phyloP scores from a whole-genome alignment of 1,140 invertebrate species.

The Zaprionus inermis region DNA sequence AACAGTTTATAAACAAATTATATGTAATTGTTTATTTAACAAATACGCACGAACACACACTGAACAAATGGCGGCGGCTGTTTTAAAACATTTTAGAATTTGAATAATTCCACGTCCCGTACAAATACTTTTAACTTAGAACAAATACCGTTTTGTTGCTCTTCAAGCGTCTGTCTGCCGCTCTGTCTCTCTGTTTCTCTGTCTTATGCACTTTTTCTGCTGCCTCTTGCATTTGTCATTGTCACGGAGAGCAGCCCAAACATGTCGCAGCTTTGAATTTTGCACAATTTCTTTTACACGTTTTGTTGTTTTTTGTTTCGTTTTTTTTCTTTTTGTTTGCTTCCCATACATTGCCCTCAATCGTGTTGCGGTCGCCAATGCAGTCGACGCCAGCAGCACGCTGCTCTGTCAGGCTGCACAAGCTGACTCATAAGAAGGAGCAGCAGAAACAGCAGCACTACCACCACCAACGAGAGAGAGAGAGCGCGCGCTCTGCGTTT shows the following conservation, averaged over 20 bases:
- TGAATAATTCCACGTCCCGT: conserved; percentile 32
- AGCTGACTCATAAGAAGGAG: conserved; percentile 49
- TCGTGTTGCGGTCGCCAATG: conserved; percentile 49
- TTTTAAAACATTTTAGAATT: conserved; percentile 22
- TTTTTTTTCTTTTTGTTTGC: conserved; percentile 22
- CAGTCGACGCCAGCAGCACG: conserved; percentile 14
- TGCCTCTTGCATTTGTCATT: conserved; percentile 56
- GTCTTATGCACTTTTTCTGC: conserved; percentile 48
- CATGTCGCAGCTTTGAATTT: conserved; percentile 50
- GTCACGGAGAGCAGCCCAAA: conserved; percentile 26
- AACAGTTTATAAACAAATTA: conserved; percentile 73
- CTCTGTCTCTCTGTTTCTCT: conserved; percentile 25
- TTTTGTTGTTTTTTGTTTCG: conserved; percentile 33
- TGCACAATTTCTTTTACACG: conserved; percentile 71
- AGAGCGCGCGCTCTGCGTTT: neutral
- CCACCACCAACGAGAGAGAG: neutral
- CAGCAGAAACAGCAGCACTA: conserved; percentile 5
- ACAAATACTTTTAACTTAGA: conserved; percentile 15
- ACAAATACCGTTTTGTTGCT: conserved; percentile 49
- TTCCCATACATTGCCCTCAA: conserved; percentile 48
- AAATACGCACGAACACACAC: conserved; percentile 31
- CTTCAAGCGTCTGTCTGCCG: conserved; percentile 14
- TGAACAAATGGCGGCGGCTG: conserved; percentile 35
- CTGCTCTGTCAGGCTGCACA: conserved; percentile 30
- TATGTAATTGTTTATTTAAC: conserved; percentile 65